Base-by-base conservation (phyloP, 2,888 invertebrate species). In the Volucella inflata region DNA sequence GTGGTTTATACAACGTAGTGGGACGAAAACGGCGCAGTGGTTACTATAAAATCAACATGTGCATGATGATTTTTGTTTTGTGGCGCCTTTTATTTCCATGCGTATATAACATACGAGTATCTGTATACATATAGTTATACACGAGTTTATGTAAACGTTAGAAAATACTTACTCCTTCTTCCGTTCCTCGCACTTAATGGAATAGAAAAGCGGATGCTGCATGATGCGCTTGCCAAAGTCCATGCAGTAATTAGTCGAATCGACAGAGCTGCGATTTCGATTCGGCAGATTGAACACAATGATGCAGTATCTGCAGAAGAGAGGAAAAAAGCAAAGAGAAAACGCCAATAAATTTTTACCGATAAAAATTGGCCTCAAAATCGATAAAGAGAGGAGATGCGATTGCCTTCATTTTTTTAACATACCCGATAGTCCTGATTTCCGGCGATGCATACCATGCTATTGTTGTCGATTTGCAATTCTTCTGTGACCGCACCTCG, bases 371-470 rank as follows among this genome's bases (percentile, higher is more conserved):
- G 68, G 62, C 57, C 50, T 42, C 68, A 55, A 67, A 71, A 30
- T 38, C 21, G 36, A 21, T 30, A 55, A 30, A 44, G n/a, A 30
- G 30, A 51, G 30, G 42, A 55, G 74, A 42, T 50, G 30, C 3
- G 60, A 76, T 48, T 76, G 80, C 71, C 84, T 81, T 50, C 59
- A 51, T 70, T 78, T 59, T 78, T 59, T 30, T 59, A 60, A 78
- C 88, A 88, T 88, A 92, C 92, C 91, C 90, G 75, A 91, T 87
- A 71, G 91, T 89, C 30, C 92, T 90, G 30, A 91, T 90, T 85
- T 93, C 93, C 0, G 93, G 93, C 1, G 94, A 92, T 4, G 94
- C 92, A 78, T 93, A 90, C 94, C 94, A 94, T 30, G 94, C 94
- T 14, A 94, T 92, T 14, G 93, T 93, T n/a, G 93, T 92, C 38